A percentile compares a stretch with the other conserved stretches of the same genome.
Evolutionary conservation across 2,888 invertebrate genomes (phyloP).

Genomic region (Rhyacophila evoluta): DNA sequence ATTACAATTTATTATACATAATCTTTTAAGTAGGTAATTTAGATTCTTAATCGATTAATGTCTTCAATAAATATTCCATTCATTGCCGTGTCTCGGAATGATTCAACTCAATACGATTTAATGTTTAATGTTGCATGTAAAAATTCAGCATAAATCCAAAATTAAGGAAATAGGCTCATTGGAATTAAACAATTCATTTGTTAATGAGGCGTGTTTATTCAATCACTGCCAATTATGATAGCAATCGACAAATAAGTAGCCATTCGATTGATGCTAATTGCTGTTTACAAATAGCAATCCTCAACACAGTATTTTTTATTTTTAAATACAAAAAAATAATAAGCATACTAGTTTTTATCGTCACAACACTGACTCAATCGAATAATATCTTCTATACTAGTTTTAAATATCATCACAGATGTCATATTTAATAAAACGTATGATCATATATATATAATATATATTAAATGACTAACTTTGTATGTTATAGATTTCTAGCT

Average conservation of each 20-base stretch:
- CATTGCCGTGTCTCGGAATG: background rate
- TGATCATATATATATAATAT: no score
- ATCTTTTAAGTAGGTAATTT: background rate
- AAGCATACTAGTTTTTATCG: background rate
- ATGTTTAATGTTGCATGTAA: background rate
- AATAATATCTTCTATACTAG: no score
- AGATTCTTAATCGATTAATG: background rate
- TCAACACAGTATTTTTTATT: background rate
- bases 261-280: slow-evolving; percentile 10
- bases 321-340: background rate
- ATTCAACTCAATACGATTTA: background rate
- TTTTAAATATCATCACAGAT: no score
- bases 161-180: background rate
- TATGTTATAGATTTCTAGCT: no score
- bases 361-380: background rate
- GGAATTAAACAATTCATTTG: slow-evolving; percentile 20
- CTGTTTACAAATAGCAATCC: slow-evolving; percentile 1
- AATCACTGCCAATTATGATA: slow-evolving; percentile 17
- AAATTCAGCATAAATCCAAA: background rate
- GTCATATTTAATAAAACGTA: no score
- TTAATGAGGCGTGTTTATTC: slow-evolving; percentile 17
- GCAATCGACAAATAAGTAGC: slow-evolving; percentile 25
- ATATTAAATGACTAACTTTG: no score
- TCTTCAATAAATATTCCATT: background rate
- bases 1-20: background rate